Conservation (phyloP, 53 echinoderm and acorn worm species). For the Henricia sp. region DNA sequence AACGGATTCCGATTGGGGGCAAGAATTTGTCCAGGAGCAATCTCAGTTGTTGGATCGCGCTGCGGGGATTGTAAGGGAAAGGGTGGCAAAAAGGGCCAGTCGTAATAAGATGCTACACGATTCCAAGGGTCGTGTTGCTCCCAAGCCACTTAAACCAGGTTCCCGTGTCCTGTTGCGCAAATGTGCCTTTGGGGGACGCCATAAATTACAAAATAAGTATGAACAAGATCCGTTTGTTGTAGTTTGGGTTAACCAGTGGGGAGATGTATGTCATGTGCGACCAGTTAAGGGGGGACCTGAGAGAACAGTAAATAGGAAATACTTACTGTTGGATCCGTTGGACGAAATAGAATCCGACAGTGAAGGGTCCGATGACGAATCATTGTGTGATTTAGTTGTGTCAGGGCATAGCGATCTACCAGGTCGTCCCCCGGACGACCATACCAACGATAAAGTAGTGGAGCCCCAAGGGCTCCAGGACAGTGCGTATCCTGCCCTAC, state of each 20-base stretch:
- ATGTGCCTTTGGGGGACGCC: not conserved
- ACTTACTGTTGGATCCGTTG: not conserved
- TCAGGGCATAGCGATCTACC: too few species aligned
- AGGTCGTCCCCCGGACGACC: too few species aligned
- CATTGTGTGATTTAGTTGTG: too few species aligned
- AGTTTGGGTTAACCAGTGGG: not conserved
- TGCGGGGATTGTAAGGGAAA: not conserved
- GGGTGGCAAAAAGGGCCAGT: not conserved
- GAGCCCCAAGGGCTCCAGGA: too few species aligned
- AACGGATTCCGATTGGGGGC: not conserved
- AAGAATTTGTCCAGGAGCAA: not conserved
- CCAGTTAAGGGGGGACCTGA: not conserved
- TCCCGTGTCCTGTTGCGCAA: not conserved
- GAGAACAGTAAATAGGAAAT: not conserved
- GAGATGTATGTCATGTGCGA: conserved; percentile 2
- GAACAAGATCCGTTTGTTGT: not conserved
- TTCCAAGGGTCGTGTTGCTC: not conserved
- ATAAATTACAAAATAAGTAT: not conserved
- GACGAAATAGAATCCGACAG: not conserved
- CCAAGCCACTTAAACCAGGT: conserved; percentile 5
- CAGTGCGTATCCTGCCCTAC: too few species aligned
- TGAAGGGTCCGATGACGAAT: too few species aligned
- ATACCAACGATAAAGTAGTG: too few species aligned
- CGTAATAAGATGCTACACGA: not conserved
- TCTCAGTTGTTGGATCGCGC: not conserved